Evolutionary conservation across 2,113 vertebrate genomes (phyloP).

Genomic region (Atractosteus spatula): DNA sequence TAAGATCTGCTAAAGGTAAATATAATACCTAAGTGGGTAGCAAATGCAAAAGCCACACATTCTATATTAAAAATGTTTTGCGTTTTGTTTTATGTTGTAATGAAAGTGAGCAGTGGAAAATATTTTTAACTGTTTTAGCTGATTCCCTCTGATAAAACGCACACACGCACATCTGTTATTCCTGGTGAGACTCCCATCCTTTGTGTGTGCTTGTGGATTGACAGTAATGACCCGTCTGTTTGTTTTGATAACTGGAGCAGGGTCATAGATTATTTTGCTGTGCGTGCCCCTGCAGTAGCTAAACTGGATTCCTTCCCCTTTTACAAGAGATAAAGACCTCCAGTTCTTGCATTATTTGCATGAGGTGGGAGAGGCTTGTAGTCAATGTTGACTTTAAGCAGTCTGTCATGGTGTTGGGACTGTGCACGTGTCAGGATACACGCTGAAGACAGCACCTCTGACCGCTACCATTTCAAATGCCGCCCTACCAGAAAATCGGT

Average conservation of each 20-base stretch:
- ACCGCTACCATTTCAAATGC: too few species aligned
- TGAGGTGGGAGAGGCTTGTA: conserved; percentile 33
- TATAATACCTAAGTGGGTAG: too few species aligned
- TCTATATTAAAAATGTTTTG: too few species aligned
- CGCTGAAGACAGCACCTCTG: too few species aligned
- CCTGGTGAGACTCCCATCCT: not conserved
- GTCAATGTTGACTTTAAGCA: conserved; percentile 24
- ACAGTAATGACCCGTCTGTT: conserved; percentile 17
- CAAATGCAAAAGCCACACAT: too few species aligned
- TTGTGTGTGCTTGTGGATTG: not conserved
- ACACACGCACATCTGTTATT: not conserved
- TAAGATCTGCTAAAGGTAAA: too few species aligned
- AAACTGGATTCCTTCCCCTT: not conserved
- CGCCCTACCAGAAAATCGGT: too few species aligned
- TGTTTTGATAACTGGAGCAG: conserved; percentile 12
- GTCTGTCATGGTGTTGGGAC: conserved; percentile 1
- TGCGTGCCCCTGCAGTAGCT: not conserved
- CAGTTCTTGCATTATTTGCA: conserved; percentile 21
- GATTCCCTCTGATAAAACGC: not conserved
- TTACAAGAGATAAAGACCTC: not conserved
- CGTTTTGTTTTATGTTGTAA: not conserved
- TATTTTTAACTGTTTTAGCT: not conserved
- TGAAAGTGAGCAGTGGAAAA: not conserved
- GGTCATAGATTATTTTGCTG: not conserved
- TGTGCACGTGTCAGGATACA: too few species aligned